Percentiles rank a stretch among this genome's conserved stretches.
These are phyloP conservation scores for Pollachius pollachius DNA, from an alignment of 2,113 vertebrate species.

Conservation along the genomic window DNA sequence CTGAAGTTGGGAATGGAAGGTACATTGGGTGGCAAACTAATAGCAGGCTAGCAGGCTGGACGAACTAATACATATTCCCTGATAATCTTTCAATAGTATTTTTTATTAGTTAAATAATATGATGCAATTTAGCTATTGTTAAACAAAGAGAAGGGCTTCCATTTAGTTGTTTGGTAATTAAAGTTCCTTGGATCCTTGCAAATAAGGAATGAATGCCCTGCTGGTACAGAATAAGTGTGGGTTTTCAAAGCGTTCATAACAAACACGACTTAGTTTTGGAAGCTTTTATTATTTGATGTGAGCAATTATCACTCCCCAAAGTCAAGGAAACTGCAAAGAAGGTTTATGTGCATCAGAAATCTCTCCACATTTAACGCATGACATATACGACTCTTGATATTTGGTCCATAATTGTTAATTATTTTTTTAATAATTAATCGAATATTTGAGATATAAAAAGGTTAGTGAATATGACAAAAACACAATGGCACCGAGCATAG, in stretches of 20 bases:
- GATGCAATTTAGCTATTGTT: not conserved
- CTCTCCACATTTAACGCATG: not conserved
- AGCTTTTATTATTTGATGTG: conserved; percentile 57
- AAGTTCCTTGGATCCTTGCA: not conserved
- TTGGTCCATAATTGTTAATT: not conserved
- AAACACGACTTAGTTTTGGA: conserved; percentile 22
- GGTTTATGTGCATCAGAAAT: conserved; percentile 44
- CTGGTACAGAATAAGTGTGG: not conserved
- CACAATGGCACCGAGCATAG: not conserved
- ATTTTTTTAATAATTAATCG: no score
- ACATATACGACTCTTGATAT: no score
- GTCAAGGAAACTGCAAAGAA: conserved; percentile 36
- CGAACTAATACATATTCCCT: no score
- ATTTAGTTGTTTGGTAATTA: not conserved
- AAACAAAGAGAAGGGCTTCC: not conserved
- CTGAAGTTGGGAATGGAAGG: no score
- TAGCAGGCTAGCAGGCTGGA: no score
- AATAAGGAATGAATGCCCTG: not conserved
- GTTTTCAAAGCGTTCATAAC: not conserved
- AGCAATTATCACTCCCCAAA: conserved; percentile 40
- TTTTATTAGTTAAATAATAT: not conserved
- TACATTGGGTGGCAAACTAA: no score
- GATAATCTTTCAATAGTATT: not conserved
- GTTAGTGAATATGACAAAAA: not conserved
- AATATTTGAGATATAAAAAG: not conserved